Conservation (phyloP, 2,113 vertebrate genomes). For the Tachuris rubrigastra region DNA sequence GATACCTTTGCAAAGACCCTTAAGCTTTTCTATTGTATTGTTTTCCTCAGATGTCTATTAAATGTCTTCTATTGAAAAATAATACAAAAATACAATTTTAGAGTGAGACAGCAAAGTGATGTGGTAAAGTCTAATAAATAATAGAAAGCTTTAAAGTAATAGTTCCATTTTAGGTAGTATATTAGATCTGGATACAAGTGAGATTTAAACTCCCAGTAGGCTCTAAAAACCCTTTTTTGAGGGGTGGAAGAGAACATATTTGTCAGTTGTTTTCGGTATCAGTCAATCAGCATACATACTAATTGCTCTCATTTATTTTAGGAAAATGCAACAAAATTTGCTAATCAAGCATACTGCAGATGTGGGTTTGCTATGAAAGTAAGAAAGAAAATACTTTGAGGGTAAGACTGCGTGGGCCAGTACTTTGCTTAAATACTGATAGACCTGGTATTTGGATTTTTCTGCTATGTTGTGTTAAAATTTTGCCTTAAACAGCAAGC, state of each 20-base stretch:
- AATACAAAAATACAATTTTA: constrained; percentile 37
- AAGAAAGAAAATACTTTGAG: constrained; percentile 16
- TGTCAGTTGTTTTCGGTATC: constrained; percentile 29
- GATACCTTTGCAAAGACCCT: constrained; percentile 48
- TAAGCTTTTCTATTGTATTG: constrained; percentile 55
- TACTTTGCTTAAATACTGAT: constrained; percentile 14
- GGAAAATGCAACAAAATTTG: constrained; percentile 10
- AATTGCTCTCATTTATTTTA: constrained; percentile 40
- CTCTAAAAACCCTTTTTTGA: constrained; percentile 26
- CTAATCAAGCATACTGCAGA: constrained; percentile 37
- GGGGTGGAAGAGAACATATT: background rate
- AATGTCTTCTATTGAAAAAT: constrained; percentile 61
- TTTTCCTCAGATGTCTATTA: constrained; percentile 67
- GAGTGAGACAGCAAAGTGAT: constrained; percentile 21
- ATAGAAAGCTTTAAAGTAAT: constrained; percentile 41
- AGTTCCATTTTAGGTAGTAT: constrained; percentile 24
- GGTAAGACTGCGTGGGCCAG: constrained; percentile 11
- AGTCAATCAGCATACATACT: background rate
- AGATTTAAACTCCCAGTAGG: background rate
- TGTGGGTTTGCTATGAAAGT: constrained; percentile 17
- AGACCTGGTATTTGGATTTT: background rate
- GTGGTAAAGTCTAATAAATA: constrained; percentile 22
- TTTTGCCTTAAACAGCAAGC: constrained; percentile 52
- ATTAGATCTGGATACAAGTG: constrained; percentile 23
- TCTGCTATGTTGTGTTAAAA: constrained; percentile 43